A percentile compares a stretch with the other conserved stretches of the same genome.
Conservation (phyloP, 2,113 vertebrate species). For the Upupa epops region DNA sequence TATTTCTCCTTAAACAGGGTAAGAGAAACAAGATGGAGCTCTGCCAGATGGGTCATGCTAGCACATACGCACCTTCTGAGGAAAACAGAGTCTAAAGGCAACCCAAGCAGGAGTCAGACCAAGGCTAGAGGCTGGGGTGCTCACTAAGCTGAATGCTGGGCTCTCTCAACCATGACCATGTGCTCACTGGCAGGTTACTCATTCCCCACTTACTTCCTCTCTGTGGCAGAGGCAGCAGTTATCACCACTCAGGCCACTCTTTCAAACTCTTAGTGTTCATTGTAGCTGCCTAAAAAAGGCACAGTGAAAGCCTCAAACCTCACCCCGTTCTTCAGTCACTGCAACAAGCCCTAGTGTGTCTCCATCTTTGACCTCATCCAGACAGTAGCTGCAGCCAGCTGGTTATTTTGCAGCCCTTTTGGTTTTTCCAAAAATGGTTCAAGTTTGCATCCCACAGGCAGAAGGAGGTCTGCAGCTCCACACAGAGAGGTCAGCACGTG, state of each 20-base stretch:
- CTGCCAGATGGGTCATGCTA: background rate
- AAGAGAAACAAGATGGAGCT: background rate
- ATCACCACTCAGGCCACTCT: background rate
- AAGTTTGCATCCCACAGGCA: background rate
- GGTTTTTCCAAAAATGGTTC: background rate
- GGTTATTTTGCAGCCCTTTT: background rate
- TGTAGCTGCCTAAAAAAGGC: background rate
- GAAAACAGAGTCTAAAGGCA: background rate
- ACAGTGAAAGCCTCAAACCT: background rate
- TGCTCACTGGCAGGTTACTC: background rate
- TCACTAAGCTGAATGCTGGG: background rate
- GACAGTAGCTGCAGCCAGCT: background rate
- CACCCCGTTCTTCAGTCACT: background rate
- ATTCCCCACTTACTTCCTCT: background rate
- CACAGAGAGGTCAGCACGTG: background rate
- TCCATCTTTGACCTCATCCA: constrained; percentile 3
- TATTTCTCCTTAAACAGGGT: background rate
- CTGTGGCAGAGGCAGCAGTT: background rate
- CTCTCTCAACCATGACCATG: background rate
- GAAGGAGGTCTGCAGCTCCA: background rate
- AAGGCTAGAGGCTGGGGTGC: background rate
- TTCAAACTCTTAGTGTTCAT: background rate
- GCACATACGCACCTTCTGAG: background rate
- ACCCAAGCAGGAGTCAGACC: background rate
- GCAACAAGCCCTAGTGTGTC: background rate